Evolutionary conservation across 2,888 invertebrate genomes (phyloP), one percentile per base, ranked within the genome.

Genomic region (Uloborus plumipes): DNA sequence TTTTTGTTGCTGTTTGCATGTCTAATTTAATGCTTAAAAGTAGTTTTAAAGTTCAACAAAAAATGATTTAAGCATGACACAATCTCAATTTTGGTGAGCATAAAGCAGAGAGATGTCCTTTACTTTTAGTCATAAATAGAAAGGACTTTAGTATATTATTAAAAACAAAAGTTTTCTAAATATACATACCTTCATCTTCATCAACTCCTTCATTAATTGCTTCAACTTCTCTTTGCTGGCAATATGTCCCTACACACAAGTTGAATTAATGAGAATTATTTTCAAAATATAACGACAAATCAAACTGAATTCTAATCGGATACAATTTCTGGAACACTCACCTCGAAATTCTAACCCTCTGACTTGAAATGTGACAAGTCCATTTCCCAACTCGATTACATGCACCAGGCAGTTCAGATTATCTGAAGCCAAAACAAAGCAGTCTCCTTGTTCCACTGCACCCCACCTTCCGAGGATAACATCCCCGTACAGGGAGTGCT

Each of bases 391-490:
- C 90, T 99, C 99, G 73, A 99, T 95, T 61, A 99, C 94, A 88
- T 99, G 99, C 4, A 99, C 98, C 83, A 99, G 91, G 88, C 99
- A 99, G 90, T 99, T 99, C 50, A 99, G 92, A 89, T 98, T 98
- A 90, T 99, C 99, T 0, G 98, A 98, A 0, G 99, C 99, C 86
- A 99, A 91, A 61, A 99, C 96, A 92, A 95, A 99, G 88, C 98
- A 99, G 89, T 99, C 99, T 0, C 99, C 99, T 87, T 98, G 98
- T 85, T 94, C 94, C 0, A 98, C 97, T 81, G 94, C 94, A 0
- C 99, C 99, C 99, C 99, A 99, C 15, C 99, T 92, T 0, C 91
- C 98, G 87, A 98, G 91, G 86, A 94, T 92, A 53, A 98, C 91
- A 89, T 98, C 98, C 0, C 98, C 98, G 89, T 95, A 98, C 9